Base-by-base conservation (phyloP, 1,140 invertebrate genomes). In the Bilobella aurantiaca region DNA sequence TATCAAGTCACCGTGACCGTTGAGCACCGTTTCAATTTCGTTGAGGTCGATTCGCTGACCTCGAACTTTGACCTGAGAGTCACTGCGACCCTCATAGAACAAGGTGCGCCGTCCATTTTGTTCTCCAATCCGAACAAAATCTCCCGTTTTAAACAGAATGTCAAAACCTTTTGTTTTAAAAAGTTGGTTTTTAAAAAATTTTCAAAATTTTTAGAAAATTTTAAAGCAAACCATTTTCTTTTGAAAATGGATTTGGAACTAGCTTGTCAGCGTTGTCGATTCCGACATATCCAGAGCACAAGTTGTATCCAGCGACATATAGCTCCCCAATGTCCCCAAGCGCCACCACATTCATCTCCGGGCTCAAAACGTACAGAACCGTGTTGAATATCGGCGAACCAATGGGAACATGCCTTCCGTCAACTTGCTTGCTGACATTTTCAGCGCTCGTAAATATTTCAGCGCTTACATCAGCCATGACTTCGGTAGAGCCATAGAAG, bases 401-500 rank as follows among this genome's bases (percentile, higher is more conserved):
- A 66, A 93, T 91, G 1, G 90, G 89, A 25, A 91, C 83, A 74
- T 86, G 87, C 3, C 84, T 65, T 27, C 75, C 72, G 29, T 70
- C 27, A 18, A 68, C 80, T 21, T 83, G 78, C 34, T 80, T 72
- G 29, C 83, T 78, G 30, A 89, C 73, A 65, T 91, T 84, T 1
- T 79, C 76, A 27, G 64, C 21, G 8, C 74, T 75, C 1, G 68
- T 75, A 14, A 86, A 77, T 1, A 81, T 70, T 60, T 85, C 81
- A 72, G 82, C 89, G 0, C 87, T 88, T 2, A 90, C 87, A 74
- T 91, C 88, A 0, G 86, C 88, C 87, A 89, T 88, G 14, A 90
- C 84, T 77, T 94, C 91, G 0, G 91, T 93, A 67, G 89, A 91
- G 0, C 91, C 91, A 72, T 93, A 94, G 75, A 92, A 92, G 74